Conservation (phyloP, 2,113 vertebrate genomes). For the Sturnira hondurensis region DNA sequence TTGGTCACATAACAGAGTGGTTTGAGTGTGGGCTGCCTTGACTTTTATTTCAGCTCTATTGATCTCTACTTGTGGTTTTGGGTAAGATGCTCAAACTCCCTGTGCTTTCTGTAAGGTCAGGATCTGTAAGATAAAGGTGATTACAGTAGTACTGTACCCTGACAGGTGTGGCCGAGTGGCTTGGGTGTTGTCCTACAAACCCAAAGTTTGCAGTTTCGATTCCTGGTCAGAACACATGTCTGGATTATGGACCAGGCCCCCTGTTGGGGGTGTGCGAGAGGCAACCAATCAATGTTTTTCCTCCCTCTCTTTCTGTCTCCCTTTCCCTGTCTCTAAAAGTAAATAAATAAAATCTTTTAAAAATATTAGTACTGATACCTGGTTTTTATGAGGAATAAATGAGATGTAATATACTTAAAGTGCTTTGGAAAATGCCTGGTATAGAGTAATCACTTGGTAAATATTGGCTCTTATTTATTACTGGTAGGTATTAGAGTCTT, state of each 20-base stretch:
- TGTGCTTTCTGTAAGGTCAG: neutral
- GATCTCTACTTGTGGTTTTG: neutral
- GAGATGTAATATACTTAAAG: neutral
- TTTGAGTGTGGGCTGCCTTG: neutral
- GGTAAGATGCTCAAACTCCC: neutral
- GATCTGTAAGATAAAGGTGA: neutral
- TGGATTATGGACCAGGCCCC: too few species aligned
- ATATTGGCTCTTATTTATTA: neutral
- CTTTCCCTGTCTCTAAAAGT: too few species aligned
- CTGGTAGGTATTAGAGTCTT: neutral
- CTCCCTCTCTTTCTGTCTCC: too few species aligned
- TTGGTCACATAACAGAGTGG: neutral
- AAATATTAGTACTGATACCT: neutral
- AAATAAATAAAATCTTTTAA: too few species aligned
- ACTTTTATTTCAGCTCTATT: neutral
- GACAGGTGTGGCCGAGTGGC: too few species aligned
- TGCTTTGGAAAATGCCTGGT: neutral
- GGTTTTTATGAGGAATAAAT: neutral
- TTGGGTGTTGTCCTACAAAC: too few species aligned
- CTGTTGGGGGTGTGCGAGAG: too few species aligned
- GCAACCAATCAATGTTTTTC: too few species aligned
- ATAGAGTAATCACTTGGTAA: neutral
- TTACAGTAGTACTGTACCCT: neutral
- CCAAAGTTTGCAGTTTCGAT: too few species aligned
- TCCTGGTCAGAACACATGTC: too few species aligned